Evolutionary conservation across 2,888 invertebrate species (phyloP), one percentile per base, ranked within the genome.

Genomic region (Harpagoxenus sublaevis): DNA sequence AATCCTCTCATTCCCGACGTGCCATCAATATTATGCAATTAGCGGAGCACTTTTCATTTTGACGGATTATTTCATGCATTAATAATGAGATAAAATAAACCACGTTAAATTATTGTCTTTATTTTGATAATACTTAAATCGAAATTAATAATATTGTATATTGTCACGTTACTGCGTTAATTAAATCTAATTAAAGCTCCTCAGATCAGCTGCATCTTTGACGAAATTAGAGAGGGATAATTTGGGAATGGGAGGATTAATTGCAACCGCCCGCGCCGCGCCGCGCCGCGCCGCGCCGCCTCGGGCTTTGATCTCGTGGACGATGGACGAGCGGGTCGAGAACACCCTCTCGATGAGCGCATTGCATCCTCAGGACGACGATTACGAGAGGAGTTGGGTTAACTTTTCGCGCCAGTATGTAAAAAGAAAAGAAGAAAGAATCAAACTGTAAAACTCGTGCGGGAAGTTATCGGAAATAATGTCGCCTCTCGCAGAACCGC

Each of bases 1-100:
- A 79, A 79, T 79, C 79, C 79, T 79, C 79, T 71, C 79, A 48
- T 71, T 71, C 55, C 23, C 48, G 51, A 23, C 5, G n/a, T 15
- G 15, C 23, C 23, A 15, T 45, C 39, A 48, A 42, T 45, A 42
- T 35, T 71, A 48, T 48, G 39, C 78, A 39, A 77, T 51, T 63
- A 51, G 18, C 35, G 48, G 23, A 23, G 15, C 39, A 51, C 39
- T 39, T 39, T 23, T 23, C 23, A 12, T 45, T 78, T 31, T n/a
- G 39, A 68, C 62, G 45, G 28, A 42, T 74, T 62, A 45, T 42
- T 78, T 48, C 39, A 8, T 48, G 53, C 71, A 23, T 75, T 55
- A 42, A 66, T 28, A 66, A 71, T 23, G 42, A 79, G 12, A 3
- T n/a, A 28, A 71, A 60, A 66, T 55, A 66, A 78, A 53, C 12